Conservation (phyloP, 1,140 invertebrate genomes). For the Bombus waltoni region DNA sequence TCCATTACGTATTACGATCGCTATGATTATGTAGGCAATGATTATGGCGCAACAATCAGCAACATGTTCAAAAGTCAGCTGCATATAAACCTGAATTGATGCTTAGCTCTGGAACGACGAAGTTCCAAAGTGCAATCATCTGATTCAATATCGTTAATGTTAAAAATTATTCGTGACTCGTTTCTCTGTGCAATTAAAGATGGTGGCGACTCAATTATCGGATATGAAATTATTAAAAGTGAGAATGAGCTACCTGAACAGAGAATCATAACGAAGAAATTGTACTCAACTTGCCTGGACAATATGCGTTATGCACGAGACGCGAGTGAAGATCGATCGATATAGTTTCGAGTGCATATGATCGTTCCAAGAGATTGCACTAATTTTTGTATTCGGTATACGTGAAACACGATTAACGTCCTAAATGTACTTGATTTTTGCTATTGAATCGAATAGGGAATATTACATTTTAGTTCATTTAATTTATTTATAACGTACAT, state of each 20-base stretch:
- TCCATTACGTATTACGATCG: neutral
- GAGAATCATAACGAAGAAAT: neutral
- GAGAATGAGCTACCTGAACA: neutral
- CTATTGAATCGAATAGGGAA: too few species aligned
- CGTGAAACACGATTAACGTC: too few species aligned
- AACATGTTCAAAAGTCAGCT: neutral
- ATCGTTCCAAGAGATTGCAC: neutral
- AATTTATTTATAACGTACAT: too few species aligned
- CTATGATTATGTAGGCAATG: neutral
- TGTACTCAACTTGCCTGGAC: neutral
- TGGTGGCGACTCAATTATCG: neutral
- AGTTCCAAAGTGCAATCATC: neutral
- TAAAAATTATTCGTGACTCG: neutral
- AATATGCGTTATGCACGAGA: neutral
- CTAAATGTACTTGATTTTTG: too few species aligned
- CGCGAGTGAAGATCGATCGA: too few species aligned
- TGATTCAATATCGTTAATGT: neutral
- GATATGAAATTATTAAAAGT: neutral
- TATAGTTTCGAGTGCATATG: neutral
- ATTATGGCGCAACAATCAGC: neutral
- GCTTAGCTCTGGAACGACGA: neutral
- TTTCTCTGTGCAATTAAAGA: neutral
- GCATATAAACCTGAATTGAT: neutral
- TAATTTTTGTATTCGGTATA: neutral
- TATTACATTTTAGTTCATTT: too few species aligned